These are phyloP conservation scores for Ceyx margarethae DNA, from an alignment of 2,113 vertebrate genomes.

Conservation along the genomic window DNA sequence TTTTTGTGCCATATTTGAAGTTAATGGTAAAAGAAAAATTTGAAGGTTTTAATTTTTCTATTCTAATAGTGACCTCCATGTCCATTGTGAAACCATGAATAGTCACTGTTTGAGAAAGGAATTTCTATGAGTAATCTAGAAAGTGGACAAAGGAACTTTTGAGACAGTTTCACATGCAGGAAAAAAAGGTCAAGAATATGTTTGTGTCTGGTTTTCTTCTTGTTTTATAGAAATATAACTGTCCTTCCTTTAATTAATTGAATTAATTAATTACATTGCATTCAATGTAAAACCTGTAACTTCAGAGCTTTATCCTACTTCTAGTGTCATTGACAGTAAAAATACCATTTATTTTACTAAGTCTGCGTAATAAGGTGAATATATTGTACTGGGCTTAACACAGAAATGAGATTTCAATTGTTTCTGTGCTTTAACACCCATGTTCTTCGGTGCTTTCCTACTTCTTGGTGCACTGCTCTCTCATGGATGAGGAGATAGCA, in stretches of 20 bases:
- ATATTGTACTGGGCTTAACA: background rate
- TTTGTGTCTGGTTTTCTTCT: background rate
- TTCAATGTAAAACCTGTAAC: background rate
- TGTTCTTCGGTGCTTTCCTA: background rate
- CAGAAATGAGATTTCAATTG: background rate
- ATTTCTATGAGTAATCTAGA: constrained; percentile 30
- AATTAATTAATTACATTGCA: background rate
- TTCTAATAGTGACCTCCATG: constrained; percentile 18
- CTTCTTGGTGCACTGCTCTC: background rate
- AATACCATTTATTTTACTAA: background rate
- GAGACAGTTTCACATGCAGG: background rate
- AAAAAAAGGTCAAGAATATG: background rate
- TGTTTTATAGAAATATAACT: background rate
- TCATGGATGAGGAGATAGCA: background rate
- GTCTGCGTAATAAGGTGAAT: background rate
- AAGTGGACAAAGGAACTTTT: constrained; percentile 41
- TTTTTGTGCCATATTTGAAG: constrained; percentile 61
- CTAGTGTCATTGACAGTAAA: background rate
- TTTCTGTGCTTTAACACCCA: background rate
- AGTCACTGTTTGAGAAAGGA: constrained; percentile 34
- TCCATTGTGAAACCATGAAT: constrained; percentile 56
- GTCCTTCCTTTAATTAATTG: background rate
- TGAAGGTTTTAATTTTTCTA: constrained; percentile 10
- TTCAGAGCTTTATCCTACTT: background rate
- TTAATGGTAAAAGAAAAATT: constrained; percentile 38